Conservation (phyloP, 2,888 invertebrate genomes). For the Drosophila mettleri region DNA sequence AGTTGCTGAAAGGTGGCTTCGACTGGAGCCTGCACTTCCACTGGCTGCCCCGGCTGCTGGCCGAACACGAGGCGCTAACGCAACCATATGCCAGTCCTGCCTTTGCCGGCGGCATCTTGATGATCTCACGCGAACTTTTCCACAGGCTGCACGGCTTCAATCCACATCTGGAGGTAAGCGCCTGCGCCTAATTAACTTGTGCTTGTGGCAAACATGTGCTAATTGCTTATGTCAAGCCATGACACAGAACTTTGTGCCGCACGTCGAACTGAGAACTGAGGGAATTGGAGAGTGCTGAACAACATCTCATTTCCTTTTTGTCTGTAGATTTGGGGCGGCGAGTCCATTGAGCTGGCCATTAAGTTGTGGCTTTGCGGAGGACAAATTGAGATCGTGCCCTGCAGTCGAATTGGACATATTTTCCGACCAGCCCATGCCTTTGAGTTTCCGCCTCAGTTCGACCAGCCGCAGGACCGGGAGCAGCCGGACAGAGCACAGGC, state of each 20-base stretch:
- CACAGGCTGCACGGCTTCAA: constrained; percentile 84
- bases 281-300: constrained; percentile 6
- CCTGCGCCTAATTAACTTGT: constrained; percentile 56
- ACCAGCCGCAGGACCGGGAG: constrained; percentile 48
- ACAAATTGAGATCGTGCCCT: constrained; percentile 85
- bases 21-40: constrained; percentile 86
- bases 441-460: constrained; percentile 73
- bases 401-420: constrained; percentile 85
- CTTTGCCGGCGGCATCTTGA: constrained; percentile 83
- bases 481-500: constrained; percentile 56
- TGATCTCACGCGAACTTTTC: constrained; percentile 85
- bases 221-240: constrained; percentile 61
- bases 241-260: constrained; percentile 32
- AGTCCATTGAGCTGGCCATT: constrained; percentile 85
- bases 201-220: constrained; percentile 50
- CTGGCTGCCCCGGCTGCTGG: constrained; percentile 82
- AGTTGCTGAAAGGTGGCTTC: constrained; percentile 85
- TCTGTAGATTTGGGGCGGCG: constrained; percentile 84
- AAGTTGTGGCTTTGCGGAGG: constrained; percentile 85
- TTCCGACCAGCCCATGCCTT: constrained; percentile 83
- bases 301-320: constrained; percentile 25
- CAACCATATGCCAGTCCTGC: constrained; percentile 77
- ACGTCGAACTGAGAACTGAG: background rate
- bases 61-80: constrained; percentile 36
- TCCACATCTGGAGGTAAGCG: constrained; percentile 80